Conservation (phyloP, 2,797 vertebrate species). For the Neopelma chrysocephalum region DNA sequence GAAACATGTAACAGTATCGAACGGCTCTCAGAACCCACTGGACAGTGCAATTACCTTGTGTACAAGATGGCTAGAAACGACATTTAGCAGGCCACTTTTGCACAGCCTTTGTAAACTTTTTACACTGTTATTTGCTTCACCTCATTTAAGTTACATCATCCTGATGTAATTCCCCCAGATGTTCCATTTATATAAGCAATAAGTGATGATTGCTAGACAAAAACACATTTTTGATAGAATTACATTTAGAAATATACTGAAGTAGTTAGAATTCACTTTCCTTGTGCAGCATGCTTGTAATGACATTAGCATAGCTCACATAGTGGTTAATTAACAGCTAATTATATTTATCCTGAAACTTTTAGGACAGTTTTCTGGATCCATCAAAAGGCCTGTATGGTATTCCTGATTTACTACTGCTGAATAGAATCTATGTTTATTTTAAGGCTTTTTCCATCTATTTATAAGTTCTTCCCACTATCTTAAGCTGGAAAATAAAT, state of each 20-base stretch:
- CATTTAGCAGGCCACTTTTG: not conserved
- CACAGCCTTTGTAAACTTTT: not conserved
- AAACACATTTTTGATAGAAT: not conserved
- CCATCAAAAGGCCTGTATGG: not conserved
- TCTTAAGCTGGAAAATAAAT: not conserved
- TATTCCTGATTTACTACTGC: not conserved
- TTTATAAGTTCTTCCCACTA: not conserved
- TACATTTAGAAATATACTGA: not conserved
- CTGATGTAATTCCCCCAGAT: not conserved
- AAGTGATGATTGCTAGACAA: not conserved
- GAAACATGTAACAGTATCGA: not conserved
- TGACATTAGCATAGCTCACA: not conserved
- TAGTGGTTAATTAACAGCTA: not conserved
- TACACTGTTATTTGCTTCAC: not conserved
- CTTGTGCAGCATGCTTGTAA: not conserved
- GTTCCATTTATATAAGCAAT: not conserved
- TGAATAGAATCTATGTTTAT: not conserved
- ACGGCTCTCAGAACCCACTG: not conserved
- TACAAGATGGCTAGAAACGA: not conserved
- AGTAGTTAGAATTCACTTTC: not conserved
- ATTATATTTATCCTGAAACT: not conserved
- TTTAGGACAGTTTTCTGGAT: not conserved
- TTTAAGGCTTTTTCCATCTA: not conserved
- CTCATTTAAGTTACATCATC: too few relatives aligned
- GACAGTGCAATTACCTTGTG: accelerated